A percentile compares a stretch with the other conserved stretches of the same genome.
These are phyloP conservation scores for Cliona cf. orientalis DNA, from an alignment of 37 sponge, comb jelly and placozoan genomes.

Conservation along the genomic window DNA sequence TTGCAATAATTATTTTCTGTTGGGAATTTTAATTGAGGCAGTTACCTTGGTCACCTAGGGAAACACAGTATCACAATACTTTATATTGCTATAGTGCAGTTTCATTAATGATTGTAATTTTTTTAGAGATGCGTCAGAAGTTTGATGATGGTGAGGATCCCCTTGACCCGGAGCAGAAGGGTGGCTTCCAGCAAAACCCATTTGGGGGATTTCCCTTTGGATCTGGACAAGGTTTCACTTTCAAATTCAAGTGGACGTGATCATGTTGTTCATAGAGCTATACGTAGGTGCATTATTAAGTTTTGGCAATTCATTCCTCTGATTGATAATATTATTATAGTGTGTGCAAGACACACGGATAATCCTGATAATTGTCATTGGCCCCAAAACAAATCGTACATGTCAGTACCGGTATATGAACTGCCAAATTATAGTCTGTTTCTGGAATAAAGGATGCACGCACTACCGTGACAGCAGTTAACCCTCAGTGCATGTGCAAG, in stretches of 20 bases:
- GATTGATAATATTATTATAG: not conserved
- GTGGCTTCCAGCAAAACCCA: constrained; percentile 73
- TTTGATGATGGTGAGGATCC: constrained; percentile 99
- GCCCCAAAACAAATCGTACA: no score
- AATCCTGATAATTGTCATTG: not conserved
- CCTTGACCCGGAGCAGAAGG: constrained; percentile 86
- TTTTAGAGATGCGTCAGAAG: constrained; percentile 83
- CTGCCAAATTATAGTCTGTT: no score
- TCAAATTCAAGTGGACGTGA: constrained; percentile 90
- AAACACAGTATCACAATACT: not conserved
- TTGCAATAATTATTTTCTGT: not conserved
- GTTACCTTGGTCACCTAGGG: not conserved
- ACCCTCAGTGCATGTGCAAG: no score
- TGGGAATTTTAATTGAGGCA: not conserved
- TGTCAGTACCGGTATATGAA: no score
- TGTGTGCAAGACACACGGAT: not conserved
- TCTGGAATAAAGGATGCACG: no score
- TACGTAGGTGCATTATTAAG: not conserved
- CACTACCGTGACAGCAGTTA: no score
- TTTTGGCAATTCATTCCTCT: not conserved
- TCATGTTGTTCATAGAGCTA: no score
- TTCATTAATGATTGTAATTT: not conserved
- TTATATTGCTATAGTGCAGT: not conserved
- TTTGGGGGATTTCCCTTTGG: constrained; percentile 74
- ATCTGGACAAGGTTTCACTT: constrained; percentile 84